Percentiles rank a stretch among this genome's conserved stretches.
phyloP scores from a whole-genome alignment of 2,797 vertebrate species.

The Catostomus latipinnis region DNA sequence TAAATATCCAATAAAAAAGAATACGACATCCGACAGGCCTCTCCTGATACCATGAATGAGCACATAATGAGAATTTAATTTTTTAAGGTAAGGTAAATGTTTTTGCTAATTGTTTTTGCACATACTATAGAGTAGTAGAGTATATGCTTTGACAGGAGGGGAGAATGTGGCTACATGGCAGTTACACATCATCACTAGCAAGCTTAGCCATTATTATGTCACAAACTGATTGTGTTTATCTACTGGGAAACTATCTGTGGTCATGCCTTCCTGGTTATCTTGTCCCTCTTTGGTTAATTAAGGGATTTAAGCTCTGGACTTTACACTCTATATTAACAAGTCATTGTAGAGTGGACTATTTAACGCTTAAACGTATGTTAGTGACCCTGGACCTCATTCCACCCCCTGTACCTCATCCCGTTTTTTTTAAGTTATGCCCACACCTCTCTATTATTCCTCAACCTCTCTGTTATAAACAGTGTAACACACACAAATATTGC shows the following conservation, averaged over 20 bases:
- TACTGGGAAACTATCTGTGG: background rate
- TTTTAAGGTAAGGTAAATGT: background rate
- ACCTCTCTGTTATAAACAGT: no score
- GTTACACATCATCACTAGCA: constrained; percentile 43
- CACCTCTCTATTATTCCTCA: no score
- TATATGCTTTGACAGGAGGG: background rate
- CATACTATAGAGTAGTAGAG: no score
- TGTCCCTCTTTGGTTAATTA: constrained; percentile 6
- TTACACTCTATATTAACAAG: background rate
- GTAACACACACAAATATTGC: no score
- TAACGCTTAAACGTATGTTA: background rate
- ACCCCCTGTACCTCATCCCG: no score
- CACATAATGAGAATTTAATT: no score
- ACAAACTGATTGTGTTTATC: constrained; percentile 52
- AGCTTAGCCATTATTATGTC: constrained; percentile 39
- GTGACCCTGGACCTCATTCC: no score
- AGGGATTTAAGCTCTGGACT: background rate
- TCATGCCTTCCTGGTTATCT: constrained; percentile 25
- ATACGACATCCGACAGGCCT: no score
- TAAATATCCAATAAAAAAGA: no score
- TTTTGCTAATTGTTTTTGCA: background rate
- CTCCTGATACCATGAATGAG: no score
- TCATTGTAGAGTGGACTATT: background rate
- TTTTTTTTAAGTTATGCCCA: no score
- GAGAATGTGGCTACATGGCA: background rate